Base-by-base conservation (phyloP, 2,797 vertebrate genomes). In the Phrynocephalus vlangalii region DNA sequence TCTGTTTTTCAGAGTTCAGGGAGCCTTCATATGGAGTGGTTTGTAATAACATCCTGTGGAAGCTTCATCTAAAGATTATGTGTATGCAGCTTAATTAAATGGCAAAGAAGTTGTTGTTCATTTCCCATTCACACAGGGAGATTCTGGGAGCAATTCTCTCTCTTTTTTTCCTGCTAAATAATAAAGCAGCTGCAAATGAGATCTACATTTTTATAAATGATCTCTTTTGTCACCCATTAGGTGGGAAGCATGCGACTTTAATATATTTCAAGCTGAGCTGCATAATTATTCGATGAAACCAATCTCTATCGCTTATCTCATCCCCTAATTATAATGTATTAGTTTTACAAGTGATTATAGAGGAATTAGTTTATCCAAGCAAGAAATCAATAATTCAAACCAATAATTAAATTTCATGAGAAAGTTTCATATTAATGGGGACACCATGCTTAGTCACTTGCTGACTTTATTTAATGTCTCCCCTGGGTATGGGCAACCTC, bases 361-460 rank as follows among this genome's bases (percentile, higher is more conserved):
- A 95, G 56, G 88, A 94, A 85, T 88, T 95, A 89, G 76, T 93
- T 96, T 95, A 95, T 86, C 87, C 92, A 95, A 94, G 92, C 76
- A 95, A 94, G 70, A 94, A 95, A 95, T 96, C 91, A 95, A 92
- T 95, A 94, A 95, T 93, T 96, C 89, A 95, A 94, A 90, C 66
- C 89, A 92, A 88, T 83, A 94, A 94, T 92, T 94, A 94, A 94
- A 94, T 91, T 92, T 90, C 86, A 92, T 92, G 38, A 94, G 38
- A 92, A 93, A 44, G 8, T 91, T 91, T 75, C 13, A 0, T 72
- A 90, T 89, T 91, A 92, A 83, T 73, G n/a, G 88, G 18, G 50
- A 88, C 26, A 78, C 33, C 87, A 3, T 90, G 71, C 83, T 91
- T 88, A 91, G 81, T 76, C 56, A 83, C 85, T 94, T 92, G 48